phyloP scores from a whole-genome alignment of 2,113 vertebrate genomes.

The Petroica traversi region DNA sequence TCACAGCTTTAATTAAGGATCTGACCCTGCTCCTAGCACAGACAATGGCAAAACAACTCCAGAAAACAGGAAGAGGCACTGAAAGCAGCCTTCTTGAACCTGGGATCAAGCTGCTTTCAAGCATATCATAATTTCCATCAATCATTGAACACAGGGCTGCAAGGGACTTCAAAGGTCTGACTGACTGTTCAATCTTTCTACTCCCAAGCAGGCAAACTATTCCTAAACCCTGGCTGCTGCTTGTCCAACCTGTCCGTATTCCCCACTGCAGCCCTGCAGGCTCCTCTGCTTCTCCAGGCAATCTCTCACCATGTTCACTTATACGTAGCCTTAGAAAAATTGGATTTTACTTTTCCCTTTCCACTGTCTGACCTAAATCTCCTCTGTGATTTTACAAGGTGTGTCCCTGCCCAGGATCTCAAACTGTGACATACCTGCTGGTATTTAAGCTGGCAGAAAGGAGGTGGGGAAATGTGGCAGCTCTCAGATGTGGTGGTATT shows the following conservation, averaged over 20 bases:
- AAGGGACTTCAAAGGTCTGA: background rate
- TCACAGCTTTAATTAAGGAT: conserved; percentile 7
- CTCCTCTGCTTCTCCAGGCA: background rate
- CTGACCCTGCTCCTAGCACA: background rate
- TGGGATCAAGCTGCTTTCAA: background rate
- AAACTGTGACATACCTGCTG: background rate
- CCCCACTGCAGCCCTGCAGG: background rate
- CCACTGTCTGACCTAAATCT: background rate
- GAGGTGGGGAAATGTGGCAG: background rate
- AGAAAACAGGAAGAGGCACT: background rate
- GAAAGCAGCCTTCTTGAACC: background rate
- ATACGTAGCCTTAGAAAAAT: background rate
- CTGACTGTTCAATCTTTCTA: background rate
- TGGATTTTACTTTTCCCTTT: background rate
- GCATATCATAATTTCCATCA: background rate
- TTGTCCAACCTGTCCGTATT: background rate
- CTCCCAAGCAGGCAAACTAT: background rate
- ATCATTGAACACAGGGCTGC: background rate
- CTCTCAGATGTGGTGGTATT: background rate
- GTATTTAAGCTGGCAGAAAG: background rate
- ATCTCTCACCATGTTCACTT: background rate
- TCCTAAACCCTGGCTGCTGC: background rate
- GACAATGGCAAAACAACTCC: background rate
- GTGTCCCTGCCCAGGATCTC: background rate
- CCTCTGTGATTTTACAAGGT: background rate